Base-by-base conservation (phyloP, 2,888 invertebrate species). In the Auanema freiburgensis region DNA sequence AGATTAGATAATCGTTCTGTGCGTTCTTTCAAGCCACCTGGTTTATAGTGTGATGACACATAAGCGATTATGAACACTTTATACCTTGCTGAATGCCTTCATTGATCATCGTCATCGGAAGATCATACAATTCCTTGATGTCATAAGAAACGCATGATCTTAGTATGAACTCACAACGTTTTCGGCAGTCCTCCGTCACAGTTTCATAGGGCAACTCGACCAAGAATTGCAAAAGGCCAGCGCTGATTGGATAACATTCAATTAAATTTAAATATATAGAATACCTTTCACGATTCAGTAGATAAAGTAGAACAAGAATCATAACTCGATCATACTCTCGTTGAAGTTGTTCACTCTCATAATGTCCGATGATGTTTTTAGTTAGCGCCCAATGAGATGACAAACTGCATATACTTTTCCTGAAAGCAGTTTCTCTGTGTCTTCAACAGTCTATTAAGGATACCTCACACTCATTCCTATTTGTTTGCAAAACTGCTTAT, bases 171-270 rank as follows among this genome's bases (percentile, higher is more conserved):
- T 78, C 75, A 55, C 78, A 77, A 25, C 80, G 55, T 24, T 70
- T 66, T 18, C 79, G 69, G 41, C 79, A 77, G 24, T 67, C 72
- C 46, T 82, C 80, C 8, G 81, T 79, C 12, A 79, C 70, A 1
- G 65, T 62, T 11, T 65, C 74, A 65, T 72, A 83, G 14, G 83
- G 83, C 24, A 83, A 67, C 41, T 75, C 79, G 5, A 81, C 80
- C 18, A 83, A 67, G 56, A 81, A 83, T 63, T 83, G 83, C 70
- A 80, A 81, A 16, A 83, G 57, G 16, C 79, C 83, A 40, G 75
- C 63, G 43, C 79, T 80, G 53, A 49, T 76, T n/a, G 21, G 18
- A 33, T 25, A 6, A 16, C 21, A 11, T n/a, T 12, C 18, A 42
- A 42, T 18, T 23, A 41, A 12, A 18, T 11, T 49, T 8, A n/a